Conservation (phyloP, 2,888 invertebrate genomes). For the Meandrusa payeni region DNA sequence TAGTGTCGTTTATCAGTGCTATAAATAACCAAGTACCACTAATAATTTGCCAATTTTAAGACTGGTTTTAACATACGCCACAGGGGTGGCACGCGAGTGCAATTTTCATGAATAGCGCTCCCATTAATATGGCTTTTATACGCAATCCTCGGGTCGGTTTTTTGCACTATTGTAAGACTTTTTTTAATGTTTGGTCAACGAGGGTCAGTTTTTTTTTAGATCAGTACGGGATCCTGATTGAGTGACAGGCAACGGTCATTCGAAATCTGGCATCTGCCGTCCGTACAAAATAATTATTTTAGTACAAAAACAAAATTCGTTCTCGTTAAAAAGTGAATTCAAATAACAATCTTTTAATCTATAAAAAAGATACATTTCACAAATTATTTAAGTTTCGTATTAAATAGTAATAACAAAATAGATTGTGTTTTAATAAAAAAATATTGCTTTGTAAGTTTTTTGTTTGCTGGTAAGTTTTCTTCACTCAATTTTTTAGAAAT, state of each 20-base stretch:
- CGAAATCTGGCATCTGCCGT: conserved; percentile 55
- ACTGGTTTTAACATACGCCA: conserved; percentile 35
- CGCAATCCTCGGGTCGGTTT: conserved; percentile 53
- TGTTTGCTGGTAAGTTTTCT: no score
- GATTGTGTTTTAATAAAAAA: no score
- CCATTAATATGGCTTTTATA: conserved; percentile 62
- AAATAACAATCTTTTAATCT: no score
- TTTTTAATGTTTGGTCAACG: conserved; percentile 68
- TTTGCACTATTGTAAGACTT: conserved; percentile 49
- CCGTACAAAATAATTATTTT: conserved; percentile 25
- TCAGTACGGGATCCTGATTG: conserved; percentile 53
- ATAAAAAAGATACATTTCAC: no score
- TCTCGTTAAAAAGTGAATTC: no score
- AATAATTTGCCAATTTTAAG: conserved; percentile 35
- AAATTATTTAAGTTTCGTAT: no score
- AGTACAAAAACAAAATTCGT: no score
- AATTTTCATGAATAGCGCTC: conserved; percentile 48
- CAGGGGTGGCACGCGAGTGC: conserved; percentile 54
- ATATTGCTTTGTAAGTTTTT: no score
- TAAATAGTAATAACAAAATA: no score
- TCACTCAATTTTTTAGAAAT: no score
- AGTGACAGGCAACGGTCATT: conserved; percentile 77
- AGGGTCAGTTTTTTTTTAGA: conserved; percentile 72
- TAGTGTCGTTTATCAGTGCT: no score
- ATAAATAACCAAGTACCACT: conserved; percentile 15